Conservation (phyloP, 2,113 vertebrate genomes). For the Phasianus colchicus region DNA sequence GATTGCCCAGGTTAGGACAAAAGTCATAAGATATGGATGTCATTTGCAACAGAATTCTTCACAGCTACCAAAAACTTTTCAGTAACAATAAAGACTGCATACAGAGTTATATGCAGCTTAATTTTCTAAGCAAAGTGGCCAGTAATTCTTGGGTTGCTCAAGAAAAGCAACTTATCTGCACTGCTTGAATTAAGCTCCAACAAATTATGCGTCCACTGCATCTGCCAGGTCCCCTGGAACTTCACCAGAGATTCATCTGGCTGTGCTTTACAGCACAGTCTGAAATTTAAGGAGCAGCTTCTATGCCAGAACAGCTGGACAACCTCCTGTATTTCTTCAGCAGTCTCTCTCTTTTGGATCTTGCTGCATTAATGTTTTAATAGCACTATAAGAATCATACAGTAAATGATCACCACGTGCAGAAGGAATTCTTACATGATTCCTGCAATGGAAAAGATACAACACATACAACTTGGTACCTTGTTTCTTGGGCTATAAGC, state of each 20-base stretch:
- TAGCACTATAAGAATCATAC: not conserved
- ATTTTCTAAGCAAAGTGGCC: not conserved
- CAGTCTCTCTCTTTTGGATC: not conserved
- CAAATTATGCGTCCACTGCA: not conserved
- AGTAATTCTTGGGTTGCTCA: not conserved
- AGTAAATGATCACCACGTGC: not conserved
- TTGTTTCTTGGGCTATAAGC: not conserved
- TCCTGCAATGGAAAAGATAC: not conserved
- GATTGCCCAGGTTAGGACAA: not conserved
- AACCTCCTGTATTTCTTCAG: not conserved
- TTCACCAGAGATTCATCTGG: not conserved
- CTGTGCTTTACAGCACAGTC: not conserved
- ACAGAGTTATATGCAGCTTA: not conserved
- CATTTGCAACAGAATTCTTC: not conserved
- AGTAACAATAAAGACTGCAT: not conserved
- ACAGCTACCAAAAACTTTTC: not conserved
- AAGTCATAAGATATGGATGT: not conserved
- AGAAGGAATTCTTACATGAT: conserved; percentile 11
- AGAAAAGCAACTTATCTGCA: not conserved
- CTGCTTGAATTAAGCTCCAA: not conserved
- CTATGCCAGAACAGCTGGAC: conserved; percentile 28
- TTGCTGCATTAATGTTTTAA: conserved; percentile 26
- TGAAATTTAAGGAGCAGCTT: conserved; percentile 48
- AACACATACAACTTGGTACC: not conserved
- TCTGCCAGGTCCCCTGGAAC: conserved; percentile 1